A percentile compares a stretch with the other conserved stretches of the same genome.
These are phyloP conservation scores for Pimephales promelas DNA, from an alignment of 2,113 vertebrate genomes.

Conservation along the genomic window DNA sequence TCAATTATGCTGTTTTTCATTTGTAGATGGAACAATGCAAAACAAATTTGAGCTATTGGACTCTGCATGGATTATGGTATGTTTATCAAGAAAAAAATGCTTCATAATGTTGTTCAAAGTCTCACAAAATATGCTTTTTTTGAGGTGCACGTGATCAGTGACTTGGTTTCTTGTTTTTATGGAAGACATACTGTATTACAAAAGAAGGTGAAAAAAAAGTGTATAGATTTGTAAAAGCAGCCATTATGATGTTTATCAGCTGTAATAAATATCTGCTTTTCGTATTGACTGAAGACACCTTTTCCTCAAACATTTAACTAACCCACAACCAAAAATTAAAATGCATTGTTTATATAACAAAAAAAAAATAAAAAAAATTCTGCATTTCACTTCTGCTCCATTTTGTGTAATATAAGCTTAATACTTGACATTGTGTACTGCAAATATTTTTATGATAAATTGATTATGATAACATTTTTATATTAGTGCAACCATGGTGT, in stretches of 20 bases:
- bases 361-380: no score
- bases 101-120: background rate
- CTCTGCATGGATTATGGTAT: constrained; percentile 79
- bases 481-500: background rate
- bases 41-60: constrained; percentile 71
- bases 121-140: background rate
- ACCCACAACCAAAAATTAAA: background rate
- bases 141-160: background rate
- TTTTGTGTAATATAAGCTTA: background rate
- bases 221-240: background rate
- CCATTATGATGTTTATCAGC: background rate
- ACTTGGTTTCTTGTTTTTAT: background rate
- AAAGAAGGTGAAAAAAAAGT: background rate
- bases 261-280: background rate
- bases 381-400: no score
- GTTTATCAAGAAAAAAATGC: background rate
- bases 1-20: constrained; percentile 18
- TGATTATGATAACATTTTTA: background rate
- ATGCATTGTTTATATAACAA: background rate
- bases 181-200: background rate
- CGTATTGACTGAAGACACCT: background rate
- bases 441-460: background rate
- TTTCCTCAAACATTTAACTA: background rate
- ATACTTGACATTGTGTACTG: background rate
- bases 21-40: constrained; percentile 74